Percentiles rank a stretch among this genome's conserved stretches.
Evolutionary conservation across 2,797 vertebrate genomes (phyloP).

Genomic region (Pseudotriccus pelzelni): DNA sequence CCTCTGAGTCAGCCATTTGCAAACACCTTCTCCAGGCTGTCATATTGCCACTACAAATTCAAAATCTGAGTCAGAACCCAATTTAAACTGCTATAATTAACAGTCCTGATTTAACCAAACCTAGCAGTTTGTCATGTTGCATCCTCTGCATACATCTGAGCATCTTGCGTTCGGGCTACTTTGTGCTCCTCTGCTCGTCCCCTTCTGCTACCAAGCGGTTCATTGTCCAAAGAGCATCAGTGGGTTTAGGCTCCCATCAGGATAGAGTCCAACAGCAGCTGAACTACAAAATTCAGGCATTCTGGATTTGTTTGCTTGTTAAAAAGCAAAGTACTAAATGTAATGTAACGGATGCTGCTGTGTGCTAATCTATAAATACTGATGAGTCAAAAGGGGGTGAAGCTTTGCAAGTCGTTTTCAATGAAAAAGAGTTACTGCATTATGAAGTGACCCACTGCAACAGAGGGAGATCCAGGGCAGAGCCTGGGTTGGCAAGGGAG

Average conservation of each 20-base stretch:
- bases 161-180: conserved; percentile 37
- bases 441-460: background rate
- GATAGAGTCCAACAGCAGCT: background rate
- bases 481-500: fast-evolving
- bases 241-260: background rate
- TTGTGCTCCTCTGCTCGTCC: background rate
- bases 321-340: conserved; percentile 28
- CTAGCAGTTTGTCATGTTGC: conserved; percentile 62
- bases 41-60: conserved; percentile 57
- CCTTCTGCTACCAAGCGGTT: background rate
- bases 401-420: background rate
- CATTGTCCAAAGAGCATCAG: background rate
- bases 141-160: conserved; percentile 34
- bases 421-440: background rate
- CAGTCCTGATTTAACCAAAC: conserved; percentile 63
- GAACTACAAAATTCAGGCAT: background rate
- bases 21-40: conserved; percentile 68
- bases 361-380: conserved; percentile 17
- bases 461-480: background rate
- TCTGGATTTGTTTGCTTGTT: background rate
- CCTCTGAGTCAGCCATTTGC: conserved; percentile 66
- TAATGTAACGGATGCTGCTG: background rate
- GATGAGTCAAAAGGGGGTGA: background rate
- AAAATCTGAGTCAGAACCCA: conserved; percentile 69
- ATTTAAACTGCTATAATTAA: conserved; percentile 72